Conservation (phyloP, 1,140 invertebrate species). For the Ruditapes philippinarum region DNA sequence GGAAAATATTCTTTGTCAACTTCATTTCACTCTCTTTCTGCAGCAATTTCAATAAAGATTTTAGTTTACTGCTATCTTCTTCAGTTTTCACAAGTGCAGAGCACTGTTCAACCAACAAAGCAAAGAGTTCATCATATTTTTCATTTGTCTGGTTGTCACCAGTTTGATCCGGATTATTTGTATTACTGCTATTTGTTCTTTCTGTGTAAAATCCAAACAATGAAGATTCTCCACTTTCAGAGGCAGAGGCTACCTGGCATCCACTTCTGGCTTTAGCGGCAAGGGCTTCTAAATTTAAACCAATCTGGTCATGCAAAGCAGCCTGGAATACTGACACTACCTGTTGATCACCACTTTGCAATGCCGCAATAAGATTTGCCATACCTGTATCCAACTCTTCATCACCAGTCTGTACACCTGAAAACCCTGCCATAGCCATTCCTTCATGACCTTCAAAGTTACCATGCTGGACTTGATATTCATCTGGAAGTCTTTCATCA, state of each 20-base stretch:
- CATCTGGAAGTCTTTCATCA: background rate
- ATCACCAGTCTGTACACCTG: background rate
- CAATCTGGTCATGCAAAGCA: constrained; percentile 10
- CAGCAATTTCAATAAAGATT: constrained; percentile 51
- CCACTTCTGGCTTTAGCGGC: background rate
- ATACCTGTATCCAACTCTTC: background rate
- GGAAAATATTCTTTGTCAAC: background rate
- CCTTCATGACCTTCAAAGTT: background rate
- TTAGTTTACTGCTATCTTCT: constrained; percentile 53
- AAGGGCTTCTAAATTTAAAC: constrained; percentile 4
- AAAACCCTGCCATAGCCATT: background rate
- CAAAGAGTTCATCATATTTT: constrained; percentile 62
- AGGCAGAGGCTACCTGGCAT: background rate
- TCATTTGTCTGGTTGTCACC: background rate
- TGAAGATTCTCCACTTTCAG: background rate
- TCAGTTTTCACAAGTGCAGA: constrained; percentile 50
- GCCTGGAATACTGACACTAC: constrained; percentile 1
- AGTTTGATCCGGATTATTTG: background rate
- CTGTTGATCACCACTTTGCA: constrained; percentile 12
- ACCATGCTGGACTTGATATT: background rate
- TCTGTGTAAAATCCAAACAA: constrained; percentile 35
- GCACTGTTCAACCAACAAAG: constrained; percentile 62
- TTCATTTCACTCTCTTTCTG: constrained; percentile 30
- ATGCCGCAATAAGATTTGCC: background rate
- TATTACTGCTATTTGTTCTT: background rate